Evolutionary conservation across 2,888 invertebrate species (phyloP), one percentile per base, ranked within the genome.

Genomic region (Drosophila acutilabella): DNA sequence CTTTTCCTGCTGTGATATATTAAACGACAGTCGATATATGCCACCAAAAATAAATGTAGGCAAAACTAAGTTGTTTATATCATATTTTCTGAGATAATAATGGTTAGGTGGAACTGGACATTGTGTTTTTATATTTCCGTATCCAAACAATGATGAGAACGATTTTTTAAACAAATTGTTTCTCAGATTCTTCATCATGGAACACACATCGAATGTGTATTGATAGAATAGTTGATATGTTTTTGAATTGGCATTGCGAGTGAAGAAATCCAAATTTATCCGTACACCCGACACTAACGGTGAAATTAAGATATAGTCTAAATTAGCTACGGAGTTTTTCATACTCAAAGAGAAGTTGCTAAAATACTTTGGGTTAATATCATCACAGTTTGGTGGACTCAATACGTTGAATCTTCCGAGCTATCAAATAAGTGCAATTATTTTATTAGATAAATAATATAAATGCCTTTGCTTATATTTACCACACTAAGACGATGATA

Each of bases 131-230:
- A 64, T 33, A 23, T 64, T 64, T n/a, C 64, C 60, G 41, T 75
- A 67, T 16, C 62, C 54, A 30, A 68, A 66, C 10, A 90, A 58
- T n/a, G 76, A 73, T 0, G 64, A 60, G 0, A 80, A 57, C 81
- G 83, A 87, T 0, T 45, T 47, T 6, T 78, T 76, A 4, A 82
- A 64, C 16, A 64, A 5, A 16, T 66, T 74, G 8, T 50, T 64
- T 7, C 54, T 70, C 6, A 26, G 51, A 11, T 40, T 60, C 2
- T 33, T 68, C 70, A 85, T 59, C 62, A 89, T 44, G 11, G 56
- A 64, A 30, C 89, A 89, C 30, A 83, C 57, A 47, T 89, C 80
- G n/a, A 88, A 48, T 1, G 72, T 38, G 16, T 74, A 72, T 33
- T 60, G 44, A 30, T 80, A 82, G 33, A 82, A 48, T 10, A 23